Evolutionary conservation across 35 echinoderm and acorn worm species (phyloP).

Genomic region (Patiria miniata): DNA sequence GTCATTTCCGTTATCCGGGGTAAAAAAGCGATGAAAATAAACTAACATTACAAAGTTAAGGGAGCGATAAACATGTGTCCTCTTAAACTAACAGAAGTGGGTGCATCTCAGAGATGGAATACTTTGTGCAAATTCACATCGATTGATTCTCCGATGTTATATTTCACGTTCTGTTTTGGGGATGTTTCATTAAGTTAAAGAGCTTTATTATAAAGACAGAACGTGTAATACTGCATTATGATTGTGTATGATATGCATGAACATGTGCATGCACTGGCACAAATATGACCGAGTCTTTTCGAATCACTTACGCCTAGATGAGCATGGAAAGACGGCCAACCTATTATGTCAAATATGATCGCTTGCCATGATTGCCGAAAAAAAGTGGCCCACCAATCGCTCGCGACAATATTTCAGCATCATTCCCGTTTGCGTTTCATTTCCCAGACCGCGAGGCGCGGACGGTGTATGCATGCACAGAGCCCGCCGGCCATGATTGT

Average conservation of each 20-base stretch:
- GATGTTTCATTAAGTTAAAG: neutral
- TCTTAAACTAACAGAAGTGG: neutral
- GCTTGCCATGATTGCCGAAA: neutral
- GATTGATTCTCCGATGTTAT: too few relatives aligned
- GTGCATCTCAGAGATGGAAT: too few relatives aligned
- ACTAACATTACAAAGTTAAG: neutral
- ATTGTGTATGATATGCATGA: neutral
- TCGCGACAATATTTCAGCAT: neutral
- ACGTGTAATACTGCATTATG: too few relatives aligned
- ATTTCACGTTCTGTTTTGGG: too few relatives aligned
- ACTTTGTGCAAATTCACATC: conserved; percentile 8
- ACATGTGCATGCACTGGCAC: neutral
- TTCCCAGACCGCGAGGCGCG: neutral
- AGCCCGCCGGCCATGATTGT: conserved; percentile 11
- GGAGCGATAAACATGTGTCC: neutral
- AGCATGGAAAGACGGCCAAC: neutral
- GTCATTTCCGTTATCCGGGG: neutral
- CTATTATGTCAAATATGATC: conserved; percentile 20
- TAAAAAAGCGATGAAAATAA: neutral
- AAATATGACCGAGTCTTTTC: neutral
- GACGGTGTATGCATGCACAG: neutral
- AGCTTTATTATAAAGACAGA: too few relatives aligned
- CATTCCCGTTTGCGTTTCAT: conserved; percentile 12
- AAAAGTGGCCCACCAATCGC: too few relatives aligned
- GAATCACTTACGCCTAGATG: conserved; percentile 1